Conservation (phyloP, 2,888 invertebrate species). For the Troides helena region DNA sequence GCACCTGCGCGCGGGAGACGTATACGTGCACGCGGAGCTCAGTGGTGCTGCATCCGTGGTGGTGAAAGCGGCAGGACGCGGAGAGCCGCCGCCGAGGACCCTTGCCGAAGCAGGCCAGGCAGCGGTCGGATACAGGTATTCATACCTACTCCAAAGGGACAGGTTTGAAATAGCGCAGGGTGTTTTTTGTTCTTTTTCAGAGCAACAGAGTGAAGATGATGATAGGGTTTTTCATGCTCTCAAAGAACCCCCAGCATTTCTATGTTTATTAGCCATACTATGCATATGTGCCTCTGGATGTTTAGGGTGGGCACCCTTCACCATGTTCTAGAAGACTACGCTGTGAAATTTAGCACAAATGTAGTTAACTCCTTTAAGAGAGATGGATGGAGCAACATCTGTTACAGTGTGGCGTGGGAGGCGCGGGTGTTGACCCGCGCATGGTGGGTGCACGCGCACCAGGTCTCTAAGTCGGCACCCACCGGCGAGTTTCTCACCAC, state of each 20-base stretch:
- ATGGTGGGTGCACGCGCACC: constrained; percentile 98
- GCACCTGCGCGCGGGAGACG: constrained; percentile 89
- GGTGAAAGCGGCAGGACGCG: constrained; percentile 84
- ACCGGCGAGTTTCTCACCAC: constrained; percentile 98
- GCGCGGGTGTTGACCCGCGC: constrained; percentile 97
- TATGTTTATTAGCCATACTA: too few species aligned
- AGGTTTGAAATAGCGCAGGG: not conserved
- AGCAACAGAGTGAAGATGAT: too few species aligned
- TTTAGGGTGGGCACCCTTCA: too few species aligned
- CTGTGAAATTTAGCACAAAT: too few species aligned
- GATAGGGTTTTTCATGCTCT: too few species aligned
- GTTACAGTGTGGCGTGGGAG: constrained; percentile 96
- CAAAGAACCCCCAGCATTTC: too few species aligned
- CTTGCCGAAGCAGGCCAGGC: constrained; percentile 97
- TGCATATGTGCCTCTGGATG: too few species aligned
- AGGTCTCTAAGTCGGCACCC: constrained; percentile 98
- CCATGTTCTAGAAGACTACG: too few species aligned
- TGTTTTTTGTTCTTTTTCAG: too few species aligned
- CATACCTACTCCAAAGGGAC: not conserved
- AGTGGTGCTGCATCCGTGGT: constrained; percentile 10
- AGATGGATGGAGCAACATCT: too few species aligned
- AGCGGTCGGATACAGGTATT: constrained; percentile 92
- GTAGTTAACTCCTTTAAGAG: too few species aligned
- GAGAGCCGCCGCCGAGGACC: constrained; percentile 90
- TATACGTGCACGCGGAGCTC: constrained; percentile 97